Base-by-base conservation (phyloP, 2,113 vertebrate species). In the Oreochromis aureus region DNA sequence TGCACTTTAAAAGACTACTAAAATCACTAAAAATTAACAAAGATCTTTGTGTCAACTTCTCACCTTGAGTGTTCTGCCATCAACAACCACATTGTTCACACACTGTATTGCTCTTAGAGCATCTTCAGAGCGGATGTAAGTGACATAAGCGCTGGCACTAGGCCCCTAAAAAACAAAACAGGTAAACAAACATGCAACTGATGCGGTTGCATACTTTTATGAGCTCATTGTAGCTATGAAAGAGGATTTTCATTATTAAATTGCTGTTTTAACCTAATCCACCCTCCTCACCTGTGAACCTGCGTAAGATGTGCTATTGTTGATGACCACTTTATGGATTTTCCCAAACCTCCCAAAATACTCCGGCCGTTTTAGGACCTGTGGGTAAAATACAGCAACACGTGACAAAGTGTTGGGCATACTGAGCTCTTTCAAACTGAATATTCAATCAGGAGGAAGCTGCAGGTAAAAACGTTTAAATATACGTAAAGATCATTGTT, bases 271-370 rank as follows among this genome's bases (percentile, higher is more conserved):
- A 16, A 82, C 27, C 3, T 6, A 53, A 39, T 80, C 2, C 73
- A 83, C 46, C 30, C 30, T 18, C 34, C 88, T 86, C 94, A 99
- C 98, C 98, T 99, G 98, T 97, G 98, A 99, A 96, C 98, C 98
- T 93, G 98, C 98, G 91, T 99, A 99, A 88, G 98, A 99, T 90
- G 98, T 99, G 96, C 98, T 99, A 96, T 99, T 99, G 97, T 99
- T 99, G 95, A 99, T 99, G 89, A 99, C 98, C 95, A 99, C 98
- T 98, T 99, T 99, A 96, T 99, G 98, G 96, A 99, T 99, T 98
- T 99, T 99, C 92, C 98, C 98, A 95, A 99, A 99, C 96, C 98
- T 99, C 87, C 98, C 98, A 97, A 99, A 99, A 97, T 99, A 99
- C 94, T 99, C 98, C 92, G 98, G 98, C 95, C 98, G 97, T 97